Evolutionary conservation across 2,888 invertebrate species (phyloP), one percentile per base, ranked within the genome.

Genomic region (Pocota personata): DNA sequence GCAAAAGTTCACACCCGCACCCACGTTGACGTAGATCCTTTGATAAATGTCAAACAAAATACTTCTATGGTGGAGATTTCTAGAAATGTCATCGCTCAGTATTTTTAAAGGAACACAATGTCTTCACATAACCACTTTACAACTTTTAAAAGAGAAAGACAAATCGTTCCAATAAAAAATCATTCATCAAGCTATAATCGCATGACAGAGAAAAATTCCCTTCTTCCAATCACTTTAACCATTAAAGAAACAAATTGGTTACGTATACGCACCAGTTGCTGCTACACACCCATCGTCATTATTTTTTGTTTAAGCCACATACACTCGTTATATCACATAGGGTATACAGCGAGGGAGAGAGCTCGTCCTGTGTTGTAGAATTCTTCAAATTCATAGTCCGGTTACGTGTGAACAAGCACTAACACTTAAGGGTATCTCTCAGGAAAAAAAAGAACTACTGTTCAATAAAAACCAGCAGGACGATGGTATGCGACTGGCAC

Each of bases 221-320:
- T 35, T 52, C 52, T 27, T 16, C 43, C 27, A 35, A 14, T 14
- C 58, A 3, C 55, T 57, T n/a, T 55, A 55, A 12, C 24, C 52
- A 30, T 66, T 35, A 37, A 48, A 5, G 40, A 55, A 30, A 69
- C n/a, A 77, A 77, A 77, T 62, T 71, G 40, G 62, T 78, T 72
- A 79, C 55, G 72, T 57, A 73, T 48, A 58, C 64, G 79, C 64
- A 79, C 79, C 79, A 79, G 79, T 72, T 79, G 79, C 78, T 78
- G 10, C 72, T 50, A 46, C 19, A 48, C 64, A 55, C 35, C 43
- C 43, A 50, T 62, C 8, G 19, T 43, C 40, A 62, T 64, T 64
- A 75, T 52, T 55, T 27, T 62, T 10, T 14, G 40, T 27, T 12
- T 27, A 48, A n/a, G n/a, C n/a, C 35, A 24, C 43, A 30, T 8